phyloP scores from a whole-genome alignment of 2,888 invertebrate species.

The Sarcophaga rosellei region DNA sequence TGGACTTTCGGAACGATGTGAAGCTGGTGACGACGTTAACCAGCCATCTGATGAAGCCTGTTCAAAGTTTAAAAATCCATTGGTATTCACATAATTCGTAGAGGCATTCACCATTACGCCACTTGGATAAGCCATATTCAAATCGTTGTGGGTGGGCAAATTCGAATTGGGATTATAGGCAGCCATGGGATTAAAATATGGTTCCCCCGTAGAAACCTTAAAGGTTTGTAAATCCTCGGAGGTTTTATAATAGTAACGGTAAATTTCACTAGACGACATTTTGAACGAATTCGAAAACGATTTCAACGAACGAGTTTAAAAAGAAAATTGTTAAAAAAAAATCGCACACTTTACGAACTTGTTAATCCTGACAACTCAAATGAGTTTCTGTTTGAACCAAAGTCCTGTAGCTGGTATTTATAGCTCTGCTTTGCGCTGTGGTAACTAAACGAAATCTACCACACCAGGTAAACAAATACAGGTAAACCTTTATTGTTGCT shows the following conservation, averaged over 20 bases:
- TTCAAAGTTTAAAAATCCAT: conserved; percentile 79
- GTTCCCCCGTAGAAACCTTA: conserved; percentile 74
- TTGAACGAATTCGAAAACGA: conserved; percentile 6
- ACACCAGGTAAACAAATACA: conserved; percentile 70
- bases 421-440: conserved; percentile 69
- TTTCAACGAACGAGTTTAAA: conserved; percentile 8
- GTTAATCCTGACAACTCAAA: conserved; percentile 71
- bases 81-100: conserved; percentile 73
- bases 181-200: conserved; percentile 80
- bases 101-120: conserved; percentile 71
- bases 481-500: conserved; percentile 56
- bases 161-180: conserved; percentile 76
- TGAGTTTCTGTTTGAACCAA: conserved; percentile 73
- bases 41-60: conserved; percentile 81
- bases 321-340: conserved; percentile 16
- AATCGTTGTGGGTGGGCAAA: conserved; percentile 51
- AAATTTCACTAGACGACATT: conserved; percentile 81
- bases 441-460: conserved; percentile 71
- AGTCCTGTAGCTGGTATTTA: conserved; percentile 76
- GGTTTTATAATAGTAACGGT: conserved; percentile 80
- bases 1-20: conserved; percentile 81
- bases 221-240: conserved; percentile 79
- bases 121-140: conserved; percentile 72
- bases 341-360: conserved; percentile 32
- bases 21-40: conserved; percentile 81